Conservation (phyloP, 2,113 vertebrate species). For the Callorhinus ursinus region DNA sequence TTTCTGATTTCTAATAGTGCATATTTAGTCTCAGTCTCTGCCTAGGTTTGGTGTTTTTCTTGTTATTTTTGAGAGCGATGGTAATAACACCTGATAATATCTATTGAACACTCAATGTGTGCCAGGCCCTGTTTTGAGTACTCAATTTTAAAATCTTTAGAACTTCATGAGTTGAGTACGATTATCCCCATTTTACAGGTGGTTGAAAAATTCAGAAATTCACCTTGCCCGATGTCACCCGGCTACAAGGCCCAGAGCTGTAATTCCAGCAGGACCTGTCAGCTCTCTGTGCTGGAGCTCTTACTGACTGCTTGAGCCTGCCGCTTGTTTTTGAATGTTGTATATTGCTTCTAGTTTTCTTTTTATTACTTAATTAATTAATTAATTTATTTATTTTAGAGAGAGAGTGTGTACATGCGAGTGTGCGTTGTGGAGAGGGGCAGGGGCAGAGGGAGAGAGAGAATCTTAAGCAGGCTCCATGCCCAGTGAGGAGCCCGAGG, state of each 20-base stretch:
- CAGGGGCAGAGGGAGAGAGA: background rate
- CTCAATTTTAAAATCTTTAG: background rate
- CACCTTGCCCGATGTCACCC: background rate
- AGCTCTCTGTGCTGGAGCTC: background rate
- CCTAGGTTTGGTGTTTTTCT: background rate
- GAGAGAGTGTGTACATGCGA: background rate
- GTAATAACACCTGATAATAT: background rate
- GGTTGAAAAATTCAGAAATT: background rate
- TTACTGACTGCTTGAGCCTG: background rate
- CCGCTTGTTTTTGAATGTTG: background rate
- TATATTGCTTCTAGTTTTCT: background rate
- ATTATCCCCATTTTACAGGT: background rate
- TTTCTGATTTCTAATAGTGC: constrained; percentile 6
- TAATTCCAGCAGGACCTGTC: background rate
- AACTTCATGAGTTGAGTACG: background rate
- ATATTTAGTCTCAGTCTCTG: background rate
- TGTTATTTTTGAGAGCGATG: background rate
- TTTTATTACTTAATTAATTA: too few relatives aligned
- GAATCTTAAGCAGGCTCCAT: background rate
- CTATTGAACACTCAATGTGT: background rate
- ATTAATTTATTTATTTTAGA: background rate
- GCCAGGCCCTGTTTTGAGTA: background rate
- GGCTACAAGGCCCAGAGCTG: background rate
- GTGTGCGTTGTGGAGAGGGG: background rate
- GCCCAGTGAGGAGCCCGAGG: too few relatives aligned